Percentiles rank a stretch among this genome's conserved stretches.
phyloP scores from a whole-genome alignment of 2,113 vertebrate genomes.

The Trichechus manatus region DNA sequence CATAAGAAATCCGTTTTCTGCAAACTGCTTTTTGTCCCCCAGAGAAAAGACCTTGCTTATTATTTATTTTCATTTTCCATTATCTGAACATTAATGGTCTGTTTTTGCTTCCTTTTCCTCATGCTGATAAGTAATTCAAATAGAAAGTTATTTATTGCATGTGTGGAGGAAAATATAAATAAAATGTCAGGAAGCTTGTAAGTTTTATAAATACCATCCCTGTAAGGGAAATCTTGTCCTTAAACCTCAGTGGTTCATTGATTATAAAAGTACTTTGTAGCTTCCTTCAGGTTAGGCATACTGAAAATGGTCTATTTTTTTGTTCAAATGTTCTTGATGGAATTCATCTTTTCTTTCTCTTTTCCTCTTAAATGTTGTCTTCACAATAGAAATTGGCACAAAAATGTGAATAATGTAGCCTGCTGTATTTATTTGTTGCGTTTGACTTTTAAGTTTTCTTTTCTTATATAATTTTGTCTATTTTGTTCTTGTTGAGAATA shows the following conservation, averaged over 20 bases:
- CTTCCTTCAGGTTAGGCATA: conserved; percentile 46
- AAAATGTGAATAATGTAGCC: conserved; percentile 4
- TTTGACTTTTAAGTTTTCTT: conserved; percentile 1
- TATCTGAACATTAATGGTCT: conserved; percentile 42
- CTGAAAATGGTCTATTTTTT: conserved; percentile 20
- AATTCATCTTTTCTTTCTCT: conserved; percentile 18
- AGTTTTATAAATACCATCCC: conserved; percentile 21
- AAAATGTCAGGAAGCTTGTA: conserved; percentile 50
- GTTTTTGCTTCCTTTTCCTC: conserved; percentile 47
- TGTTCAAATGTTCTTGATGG: neutral
- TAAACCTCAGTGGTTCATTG: conserved; percentile 43
- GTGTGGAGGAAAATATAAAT: conserved; percentile 45
- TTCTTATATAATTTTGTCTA: neutral
- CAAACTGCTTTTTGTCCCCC: conserved; percentile 13
- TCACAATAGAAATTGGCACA: neutral
- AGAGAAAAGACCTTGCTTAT: conserved; percentile 47
- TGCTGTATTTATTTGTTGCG: neutral
- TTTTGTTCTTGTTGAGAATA: neutral
- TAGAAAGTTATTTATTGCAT: conserved; percentile 49
- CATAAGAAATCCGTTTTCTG: conserved; percentile 58
- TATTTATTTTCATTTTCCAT: conserved; percentile 62
- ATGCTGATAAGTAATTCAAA: conserved; percentile 68
- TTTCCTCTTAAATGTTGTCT: neutral
- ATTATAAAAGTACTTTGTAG: conserved; percentile 17
- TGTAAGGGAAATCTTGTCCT: conserved; percentile 28